Evolutionary conservation across 2,797 vertebrate genomes (phyloP).

Genomic region (Chanos chanos): DNA sequence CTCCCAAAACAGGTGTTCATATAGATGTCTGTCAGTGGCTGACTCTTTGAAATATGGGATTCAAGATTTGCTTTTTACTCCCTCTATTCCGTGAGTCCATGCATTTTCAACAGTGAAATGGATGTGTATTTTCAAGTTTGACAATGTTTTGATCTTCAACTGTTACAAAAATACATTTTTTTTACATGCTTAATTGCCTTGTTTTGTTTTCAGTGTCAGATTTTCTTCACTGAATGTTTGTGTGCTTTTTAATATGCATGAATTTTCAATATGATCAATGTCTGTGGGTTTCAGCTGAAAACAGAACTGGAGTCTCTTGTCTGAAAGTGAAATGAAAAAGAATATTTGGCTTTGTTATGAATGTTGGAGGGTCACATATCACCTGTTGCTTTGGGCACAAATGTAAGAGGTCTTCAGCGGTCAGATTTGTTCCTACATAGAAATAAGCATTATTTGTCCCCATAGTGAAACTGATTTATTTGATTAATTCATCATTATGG

Average conservation of each 20-base stretch:
- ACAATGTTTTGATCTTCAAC: constrained; percentile 39
- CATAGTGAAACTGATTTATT: too few species aligned
- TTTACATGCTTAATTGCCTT: constrained; percentile 27
- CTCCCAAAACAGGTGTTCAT: not conserved
- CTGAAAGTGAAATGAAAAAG: too few species aligned
- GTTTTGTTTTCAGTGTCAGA: not conserved
- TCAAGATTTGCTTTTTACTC: constrained; percentile 24
- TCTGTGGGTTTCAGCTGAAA: too few species aligned
- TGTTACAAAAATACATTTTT: constrained; percentile 44
- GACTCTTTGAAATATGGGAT: not conserved
- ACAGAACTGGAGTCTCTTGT: too few species aligned
- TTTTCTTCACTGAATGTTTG: not conserved
- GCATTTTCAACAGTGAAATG: constrained; percentile 23
- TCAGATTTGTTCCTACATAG: too few species aligned
- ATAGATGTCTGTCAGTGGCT: constrained; percentile 22
- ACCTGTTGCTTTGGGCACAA: too few species aligned
- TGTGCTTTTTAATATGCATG: not conserved
- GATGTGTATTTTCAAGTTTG: constrained; percentile 48
- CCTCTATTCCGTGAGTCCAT: constrained; percentile 16
- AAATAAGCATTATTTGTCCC: too few species aligned
- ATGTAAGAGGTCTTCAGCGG: too few species aligned
- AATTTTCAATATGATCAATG: too few species aligned
- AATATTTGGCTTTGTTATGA: too few species aligned
- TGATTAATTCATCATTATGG: too few species aligned
- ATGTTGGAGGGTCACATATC: too few species aligned